Evolutionary conservation across 2,113 vertebrate species (phyloP).

Genomic region (Neolamprologus modestus): DNA sequence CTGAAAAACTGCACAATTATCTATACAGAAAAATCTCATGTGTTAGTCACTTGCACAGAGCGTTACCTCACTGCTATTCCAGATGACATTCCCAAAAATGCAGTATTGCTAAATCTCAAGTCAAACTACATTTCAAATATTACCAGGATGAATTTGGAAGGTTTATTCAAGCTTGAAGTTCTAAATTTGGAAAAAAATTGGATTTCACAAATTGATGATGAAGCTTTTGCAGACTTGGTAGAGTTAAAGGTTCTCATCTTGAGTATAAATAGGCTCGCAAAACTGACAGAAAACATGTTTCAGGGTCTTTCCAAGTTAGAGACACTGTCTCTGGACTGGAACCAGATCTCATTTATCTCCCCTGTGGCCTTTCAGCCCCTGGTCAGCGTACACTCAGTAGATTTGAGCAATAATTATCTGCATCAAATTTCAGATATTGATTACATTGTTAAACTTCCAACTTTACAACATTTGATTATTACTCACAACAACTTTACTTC

Average conservation of each 20-base stretch:
- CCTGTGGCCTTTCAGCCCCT: background rate
- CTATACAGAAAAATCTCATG: background rate
- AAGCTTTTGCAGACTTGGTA: background rate
- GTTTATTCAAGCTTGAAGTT: background rate
- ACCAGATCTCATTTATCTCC: background rate
- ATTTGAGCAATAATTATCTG: background rate
- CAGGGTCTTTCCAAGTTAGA: conserved; percentile 18
- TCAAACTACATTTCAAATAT: background rate
- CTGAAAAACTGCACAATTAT: conserved; percentile 2
- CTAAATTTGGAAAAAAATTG: background rate
- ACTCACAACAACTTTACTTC: background rate
- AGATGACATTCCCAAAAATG: conserved; percentile 9
- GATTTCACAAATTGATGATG: background rate
- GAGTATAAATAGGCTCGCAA: background rate
- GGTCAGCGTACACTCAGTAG: background rate
- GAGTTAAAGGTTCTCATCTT: background rate
- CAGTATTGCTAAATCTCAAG: background rate
- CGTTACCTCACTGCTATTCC: background rate
- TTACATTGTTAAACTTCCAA: background rate
- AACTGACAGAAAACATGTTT: background rate
- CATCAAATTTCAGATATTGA: background rate
- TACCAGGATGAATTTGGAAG: background rate
- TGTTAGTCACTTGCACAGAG: background rate
- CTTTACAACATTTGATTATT: background rate
- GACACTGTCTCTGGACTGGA: background rate